These are phyloP conservation scores for Zosterops pallidus DNA, from an alignment of 2,113 vertebrate species.

Conservation along the genomic window DNA sequence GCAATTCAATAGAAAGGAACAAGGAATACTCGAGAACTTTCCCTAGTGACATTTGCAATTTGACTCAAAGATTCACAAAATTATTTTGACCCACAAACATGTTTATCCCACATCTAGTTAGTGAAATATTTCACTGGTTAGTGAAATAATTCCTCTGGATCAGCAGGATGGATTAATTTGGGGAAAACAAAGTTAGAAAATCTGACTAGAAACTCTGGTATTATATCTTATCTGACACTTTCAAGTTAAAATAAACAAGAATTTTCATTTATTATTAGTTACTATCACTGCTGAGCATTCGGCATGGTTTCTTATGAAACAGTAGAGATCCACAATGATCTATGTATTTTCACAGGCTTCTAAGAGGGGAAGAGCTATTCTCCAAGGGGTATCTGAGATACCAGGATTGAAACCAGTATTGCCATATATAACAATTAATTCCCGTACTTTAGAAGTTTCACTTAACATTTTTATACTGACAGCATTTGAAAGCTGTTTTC, in stretches of 20 bases:
- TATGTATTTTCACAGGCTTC: not conserved
- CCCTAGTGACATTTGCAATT: not conserved
- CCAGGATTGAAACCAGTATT: not conserved
- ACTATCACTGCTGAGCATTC: not conserved
- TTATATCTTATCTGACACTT: not conserved
- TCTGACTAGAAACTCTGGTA: not conserved
- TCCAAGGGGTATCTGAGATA: not conserved
- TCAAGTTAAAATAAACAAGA: not conserved
- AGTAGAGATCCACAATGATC: not conserved
- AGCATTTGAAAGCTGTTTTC: not conserved
- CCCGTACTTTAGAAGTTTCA: not conserved
- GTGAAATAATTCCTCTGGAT: not conserved
- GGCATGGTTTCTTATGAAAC: not conserved
- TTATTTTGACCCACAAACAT: rapidly evolving
- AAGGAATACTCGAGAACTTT: not conserved
- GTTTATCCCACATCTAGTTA: not conserved
- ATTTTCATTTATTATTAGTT: not conserved
- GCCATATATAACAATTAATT: not conserved
- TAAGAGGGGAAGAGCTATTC: not conserved
- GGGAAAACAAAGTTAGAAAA: not conserved
- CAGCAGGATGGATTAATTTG: not conserved
- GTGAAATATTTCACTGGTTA: not conserved
- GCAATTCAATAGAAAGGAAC: not conserved
- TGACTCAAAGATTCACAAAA: not conserved
- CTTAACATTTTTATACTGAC: not conserved